Evolutionary conservation across 2,888 invertebrate genomes (phyloP), one percentile per base, ranked within the genome.

Genomic region (Ophion obscuratus): DNA sequence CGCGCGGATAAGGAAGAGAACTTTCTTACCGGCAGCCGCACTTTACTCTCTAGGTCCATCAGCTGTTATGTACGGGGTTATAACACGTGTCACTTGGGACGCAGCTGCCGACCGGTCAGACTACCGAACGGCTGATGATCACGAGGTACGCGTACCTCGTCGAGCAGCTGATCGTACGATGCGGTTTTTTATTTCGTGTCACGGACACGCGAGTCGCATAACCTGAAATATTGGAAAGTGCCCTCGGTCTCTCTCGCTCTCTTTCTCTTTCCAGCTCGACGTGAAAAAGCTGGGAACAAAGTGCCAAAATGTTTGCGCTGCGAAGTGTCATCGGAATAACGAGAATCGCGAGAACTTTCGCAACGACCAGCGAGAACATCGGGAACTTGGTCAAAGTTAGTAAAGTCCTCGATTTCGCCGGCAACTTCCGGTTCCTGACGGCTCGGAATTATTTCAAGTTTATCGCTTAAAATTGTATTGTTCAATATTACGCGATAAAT

Each of bases 311-410:
- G 91, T 88, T 89, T 77, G 68, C 87, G 2, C 31, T 89, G 9
- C 83, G 83, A 76, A 57, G 66, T 68, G 79, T 73, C 2, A 59
- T 84, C 9, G 86, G 88, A 70, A 40, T 87, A 36, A 77, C 85
- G 17, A 83, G 81, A 20, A 68, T 88, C 36, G 62, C 89, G 17
- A 87, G 91, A 71, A 76, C 76, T 44, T 89, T 92, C 44, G 83
- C 90, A 0, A 90, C 90, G 0, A 89, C 88, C 66, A 57, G 89
- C 17, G 88, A 91, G 53, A 90, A 92, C 17, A 92, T 93, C 57
- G 88, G 80, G 36, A 88, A 89, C 74, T 86, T 93, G n/a, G 90
- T 93, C 4, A 93, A 92, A 79, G 93, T 93, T 84, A 88, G 89
- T 80, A 53, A 40, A 40, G 7, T 17, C 64, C 4, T 36, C 6